Evolutionary conservation across 2,797 vertebrate genomes (phyloP), one percentile per base, ranked within the genome.

Genomic region (Alcedo quadribrachys): DNA sequence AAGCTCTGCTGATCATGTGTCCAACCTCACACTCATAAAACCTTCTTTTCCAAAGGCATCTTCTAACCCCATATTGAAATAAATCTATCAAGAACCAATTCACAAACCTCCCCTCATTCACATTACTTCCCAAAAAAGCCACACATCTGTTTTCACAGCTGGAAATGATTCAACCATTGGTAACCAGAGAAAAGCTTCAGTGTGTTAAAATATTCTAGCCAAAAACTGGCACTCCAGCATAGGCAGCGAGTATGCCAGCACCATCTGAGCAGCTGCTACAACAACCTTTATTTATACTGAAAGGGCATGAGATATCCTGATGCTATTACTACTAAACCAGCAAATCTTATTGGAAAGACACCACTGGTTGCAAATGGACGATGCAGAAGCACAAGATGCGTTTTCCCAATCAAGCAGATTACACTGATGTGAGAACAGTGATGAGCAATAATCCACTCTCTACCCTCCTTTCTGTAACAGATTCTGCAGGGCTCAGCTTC

Each of bases 81-180:
- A 45, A 28, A 9, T 21, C 6, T 4, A 8, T 20, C 51, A 18
- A 21, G 0, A 25, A 43, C 8, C n/a, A 54, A 84, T 92, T 93
- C 85, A 94, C 51, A 92, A 86, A 80, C 42, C 15, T 58, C 15
- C 42, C 66, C 48, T 79, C 65, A 91, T 92, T 92, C 87, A 79
- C 71, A 94, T 67, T 57, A 89, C 27, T 93, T 93, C 84, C 81
- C n/a, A 76, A 93, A 92, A 96, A 95, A 93, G 73, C 54, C 73
- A 92, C 90, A 91, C 91, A 96, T 95, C 92, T 96, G 91, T 76
- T 83, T 91, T 91, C 93, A 91, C 93, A 96, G 95, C 50, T 92
- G 81, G 94, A 95, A 73, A 88, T 20, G 50, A 88, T 84, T 83
- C 90, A 91, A 61, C 93, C 82, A 93, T 32, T 78, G 88, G 86